These are phyloP conservation scores for Hypselothyrea guttata DNA, from an alignment of 2,888 invertebrate genomes.

Conservation along the genomic window DNA sequence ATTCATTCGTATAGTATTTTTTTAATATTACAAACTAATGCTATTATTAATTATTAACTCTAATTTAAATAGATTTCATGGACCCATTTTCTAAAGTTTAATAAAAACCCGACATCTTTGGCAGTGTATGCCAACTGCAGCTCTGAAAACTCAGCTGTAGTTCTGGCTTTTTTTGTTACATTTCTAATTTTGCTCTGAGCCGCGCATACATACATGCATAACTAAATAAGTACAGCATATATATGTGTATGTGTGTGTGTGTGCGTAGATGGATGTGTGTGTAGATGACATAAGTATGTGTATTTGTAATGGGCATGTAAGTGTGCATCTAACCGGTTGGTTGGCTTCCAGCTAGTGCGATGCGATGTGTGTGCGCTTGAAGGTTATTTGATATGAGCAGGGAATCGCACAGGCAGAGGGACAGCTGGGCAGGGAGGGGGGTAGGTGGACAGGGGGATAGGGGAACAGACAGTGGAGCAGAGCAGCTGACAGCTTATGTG, in stretches of 20 bases:
- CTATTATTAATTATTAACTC: too few species aligned
- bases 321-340: constrained; percentile 67
- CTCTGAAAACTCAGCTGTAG: too few species aligned
- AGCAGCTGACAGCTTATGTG: background rate
- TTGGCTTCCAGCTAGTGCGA: constrained; percentile 45
- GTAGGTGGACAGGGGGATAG: constrained; percentile 16
- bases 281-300: constrained; percentile 3
- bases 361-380: constrained; percentile 53
- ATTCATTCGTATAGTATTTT: too few species aligned
- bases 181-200: constrained; percentile 52
- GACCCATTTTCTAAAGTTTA: too few species aligned
- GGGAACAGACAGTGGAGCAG: background rate
- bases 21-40: too few species aligned
- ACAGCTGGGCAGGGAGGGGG: constrained; percentile 26
- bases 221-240: constrained; percentile 5
- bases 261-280: too few species aligned
- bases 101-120: too few species aligned
- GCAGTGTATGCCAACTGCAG: too few species aligned
- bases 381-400: constrained; percentile 70
- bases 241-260: constrained; percentile 10
- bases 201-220: constrained; percentile 32
- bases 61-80: too few species aligned
- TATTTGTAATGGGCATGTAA: constrained; percentile 32
- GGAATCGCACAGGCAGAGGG: constrained; percentile 14
- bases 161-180: too few species aligned